phyloP scores from a whole-genome alignment of 2,888 invertebrate genomes.

The Dioctria linearis region DNA sequence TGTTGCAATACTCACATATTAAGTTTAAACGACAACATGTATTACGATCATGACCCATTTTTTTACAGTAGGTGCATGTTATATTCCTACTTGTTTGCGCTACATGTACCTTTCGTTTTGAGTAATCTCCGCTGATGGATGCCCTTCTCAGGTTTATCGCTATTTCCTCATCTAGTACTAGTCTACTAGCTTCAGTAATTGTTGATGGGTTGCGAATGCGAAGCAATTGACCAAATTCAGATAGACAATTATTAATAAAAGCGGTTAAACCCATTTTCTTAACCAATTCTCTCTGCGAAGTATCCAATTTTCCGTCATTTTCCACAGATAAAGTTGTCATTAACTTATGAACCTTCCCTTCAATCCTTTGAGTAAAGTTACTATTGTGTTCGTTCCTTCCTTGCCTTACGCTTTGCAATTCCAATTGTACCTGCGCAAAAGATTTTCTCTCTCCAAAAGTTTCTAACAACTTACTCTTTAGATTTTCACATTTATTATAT shows the following conservation, averaged over 20 bases:
- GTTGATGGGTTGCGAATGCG: slow-evolving; percentile 34
- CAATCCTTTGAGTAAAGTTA: background rate
- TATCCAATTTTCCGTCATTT: background rate
- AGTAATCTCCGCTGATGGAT: too few species aligned
- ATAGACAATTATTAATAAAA: background rate
- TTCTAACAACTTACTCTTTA: background rate
- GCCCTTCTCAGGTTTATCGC: background rate
- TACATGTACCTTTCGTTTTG: background rate
- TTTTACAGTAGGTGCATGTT: background rate
- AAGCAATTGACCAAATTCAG: slow-evolving; percentile 15
- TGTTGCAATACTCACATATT: background rate
- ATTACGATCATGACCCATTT: background rate
- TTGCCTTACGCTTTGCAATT: background rate
- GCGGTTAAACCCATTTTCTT: slow-evolving; percentile 10
- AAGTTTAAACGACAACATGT: background rate
- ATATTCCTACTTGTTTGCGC: background rate
- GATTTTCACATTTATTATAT: background rate
- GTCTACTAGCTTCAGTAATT: slow-evolving; percentile 21
- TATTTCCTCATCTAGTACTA: slow-evolving; percentile 16
- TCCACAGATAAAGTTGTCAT: background rate
- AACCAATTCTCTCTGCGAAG: background rate
- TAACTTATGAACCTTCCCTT: slow-evolving; percentile 6
- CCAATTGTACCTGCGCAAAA: slow-evolving; percentile 1
- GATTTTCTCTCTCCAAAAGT: background rate
- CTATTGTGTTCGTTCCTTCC: background rate